Evolutionary conservation across 2,797 vertebrate species (phyloP).

Genomic region (Cirrhinus mrigala): DNA sequence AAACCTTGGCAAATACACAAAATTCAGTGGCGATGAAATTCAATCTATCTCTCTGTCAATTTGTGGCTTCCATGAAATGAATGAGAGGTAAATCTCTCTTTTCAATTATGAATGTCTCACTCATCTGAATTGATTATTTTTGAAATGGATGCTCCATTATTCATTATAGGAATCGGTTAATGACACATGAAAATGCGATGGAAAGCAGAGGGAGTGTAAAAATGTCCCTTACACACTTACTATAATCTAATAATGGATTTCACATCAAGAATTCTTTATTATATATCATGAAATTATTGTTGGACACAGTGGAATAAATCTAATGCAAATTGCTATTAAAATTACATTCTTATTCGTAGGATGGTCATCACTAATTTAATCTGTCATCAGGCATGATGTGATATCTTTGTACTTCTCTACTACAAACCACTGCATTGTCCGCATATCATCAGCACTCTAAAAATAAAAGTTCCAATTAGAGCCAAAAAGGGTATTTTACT

Average conservation of each 20-base stretch:
- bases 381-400: not conserved
- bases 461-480: constrained; percentile 26
- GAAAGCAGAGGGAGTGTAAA: not conserved
- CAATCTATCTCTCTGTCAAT: constrained; percentile 27
- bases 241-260: constrained; percentile 15
- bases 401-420: not conserved
- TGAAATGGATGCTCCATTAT: constrained; percentile 44
- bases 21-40: constrained; percentile 30
- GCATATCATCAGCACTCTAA: constrained; percentile 1
- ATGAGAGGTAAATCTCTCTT: constrained; percentile 46
- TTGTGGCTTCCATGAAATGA: constrained; percentile 29
- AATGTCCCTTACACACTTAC: not conserved
- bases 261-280: not conserved
- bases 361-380: not conserved
- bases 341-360: not conserved
- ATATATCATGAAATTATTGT: not conserved
- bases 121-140: constrained; percentile 49
- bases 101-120: constrained; percentile 47
- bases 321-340: not conserved
- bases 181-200: constrained; percentile 11
- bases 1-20: constrained; percentile 12
- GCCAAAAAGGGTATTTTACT: not conserved
- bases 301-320: not conserved
- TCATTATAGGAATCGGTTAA: constrained; percentile 46
- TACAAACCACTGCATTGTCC: not conserved